A percentile compares a stretch with the other conserved stretches of the same genome.
Conservation (phyloP, 2,888 invertebrate genomes). For the Dolomedes plantarius region DNA sequence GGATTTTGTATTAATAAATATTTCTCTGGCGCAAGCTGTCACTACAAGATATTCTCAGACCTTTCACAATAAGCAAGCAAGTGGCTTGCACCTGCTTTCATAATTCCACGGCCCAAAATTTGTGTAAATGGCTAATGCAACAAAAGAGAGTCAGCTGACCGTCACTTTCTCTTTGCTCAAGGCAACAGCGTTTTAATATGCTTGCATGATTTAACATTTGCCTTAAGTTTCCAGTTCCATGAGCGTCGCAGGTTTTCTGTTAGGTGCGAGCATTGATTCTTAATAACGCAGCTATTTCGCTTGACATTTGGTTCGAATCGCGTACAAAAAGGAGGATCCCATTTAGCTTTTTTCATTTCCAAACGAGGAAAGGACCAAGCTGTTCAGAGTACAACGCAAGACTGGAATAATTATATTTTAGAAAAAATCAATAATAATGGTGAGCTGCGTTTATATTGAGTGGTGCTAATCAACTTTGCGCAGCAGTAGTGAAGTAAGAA, state of each 20-base stretch:
- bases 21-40: too few relatives aligned
- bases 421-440: not conserved
- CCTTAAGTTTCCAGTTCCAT: too few relatives aligned
- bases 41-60: too few relatives aligned
- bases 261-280: not conserved
- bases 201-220: too few relatives aligned
- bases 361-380: constrained; percentile 59
- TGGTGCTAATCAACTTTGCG: constrained; percentile 52
- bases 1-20: too few relatives aligned
- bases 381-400: constrained; percentile 36
- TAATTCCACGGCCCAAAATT: too few relatives aligned
- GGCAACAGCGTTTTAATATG: too few relatives aligned
- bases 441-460: constrained; percentile 59
- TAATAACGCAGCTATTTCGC: not conserved
- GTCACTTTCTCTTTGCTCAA: too few relatives aligned
- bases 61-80: too few relatives aligned
- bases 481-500: constrained; percentile 45
- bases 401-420: constrained; percentile 31
- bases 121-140: too few relatives aligned
- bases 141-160: too few relatives aligned
- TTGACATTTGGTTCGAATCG: not conserved
- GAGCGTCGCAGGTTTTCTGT: not conserved
- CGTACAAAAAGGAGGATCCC: not conserved
- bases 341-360: constrained; percentile 24
- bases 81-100: too few relatives aligned